A percentile compares a stretch with the other conserved stretches of the same genome.
phyloP scores from a whole-genome alignment of 1,140 invertebrate species.

The Drosophila pectinifera region DNA sequence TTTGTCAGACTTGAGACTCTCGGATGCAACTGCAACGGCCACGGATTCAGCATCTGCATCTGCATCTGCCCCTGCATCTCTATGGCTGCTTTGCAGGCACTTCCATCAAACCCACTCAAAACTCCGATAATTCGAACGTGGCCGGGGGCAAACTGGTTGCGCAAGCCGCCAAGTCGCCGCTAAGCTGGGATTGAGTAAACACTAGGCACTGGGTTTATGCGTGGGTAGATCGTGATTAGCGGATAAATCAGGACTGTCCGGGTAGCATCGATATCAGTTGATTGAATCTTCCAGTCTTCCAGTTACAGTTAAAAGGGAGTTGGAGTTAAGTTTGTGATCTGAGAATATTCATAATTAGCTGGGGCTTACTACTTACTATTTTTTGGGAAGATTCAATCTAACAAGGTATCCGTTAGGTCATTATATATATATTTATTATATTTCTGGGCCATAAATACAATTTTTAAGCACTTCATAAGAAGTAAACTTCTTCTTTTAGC shows the following conservation, averaged over 20 bases:
- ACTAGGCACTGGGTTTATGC: slow-evolving; percentile 45
- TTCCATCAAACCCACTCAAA: slow-evolving; percentile 75
- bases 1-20: slow-evolving; percentile 43
- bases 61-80: slow-evolving; percentile 45
- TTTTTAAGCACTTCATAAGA: too few relatives aligned
- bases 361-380: not conserved
- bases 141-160: slow-evolving; percentile 70
- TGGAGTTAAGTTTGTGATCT: not conserved
- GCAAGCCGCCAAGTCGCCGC: slow-evolving; percentile 40
- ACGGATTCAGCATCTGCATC: slow-evolving; percentile 20
- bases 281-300: slow-evolving; percentile 43
- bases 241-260: slow-evolving; percentile 39
- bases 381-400: not conserved
- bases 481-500: not conserved
- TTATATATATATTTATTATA: too few relatives aligned
- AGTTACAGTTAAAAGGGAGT: slow-evolving; percentile 23
- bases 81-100: slow-evolving; percentile 54
- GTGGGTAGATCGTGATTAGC: slow-evolving; percentile 64
- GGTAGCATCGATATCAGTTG: slow-evolving; percentile 29
- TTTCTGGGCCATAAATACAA: not conserved
- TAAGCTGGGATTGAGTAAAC: slow-evolving; percentile 55
- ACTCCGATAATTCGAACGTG: slow-evolving; percentile 63
- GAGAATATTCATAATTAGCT: slow-evolving; percentile 14
- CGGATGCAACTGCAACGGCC: slow-evolving; percentile 21
- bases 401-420: not conserved